phyloP scores from a whole-genome alignment of 2,888 invertebrate genomes.

The Lasioglossum morio region DNA sequence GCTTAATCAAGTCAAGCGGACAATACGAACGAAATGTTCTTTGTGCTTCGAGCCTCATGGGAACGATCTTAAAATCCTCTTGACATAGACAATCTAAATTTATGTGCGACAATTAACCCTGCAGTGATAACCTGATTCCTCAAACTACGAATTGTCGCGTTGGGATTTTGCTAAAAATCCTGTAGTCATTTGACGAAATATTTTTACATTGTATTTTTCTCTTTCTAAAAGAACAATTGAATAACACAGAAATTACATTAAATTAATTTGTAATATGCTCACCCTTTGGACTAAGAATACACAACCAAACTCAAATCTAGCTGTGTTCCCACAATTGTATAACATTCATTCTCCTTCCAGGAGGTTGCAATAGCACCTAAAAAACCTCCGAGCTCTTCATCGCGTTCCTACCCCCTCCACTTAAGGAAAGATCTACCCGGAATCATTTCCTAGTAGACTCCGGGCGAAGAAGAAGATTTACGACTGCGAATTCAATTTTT shows the following conservation, averaged over 20 bases:
- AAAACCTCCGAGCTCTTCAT: not conserved
- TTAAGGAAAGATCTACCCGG: not conserved
- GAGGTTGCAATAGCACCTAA: not conserved
- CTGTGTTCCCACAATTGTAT: no score
- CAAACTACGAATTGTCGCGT: not conserved
- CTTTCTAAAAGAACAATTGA: not conserved
- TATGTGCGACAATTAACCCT: not conserved
- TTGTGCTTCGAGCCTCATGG: not conserved
- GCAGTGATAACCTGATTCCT: not conserved
- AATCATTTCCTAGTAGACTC: not conserved
- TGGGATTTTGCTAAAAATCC: not conserved
- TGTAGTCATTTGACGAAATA: not conserved
- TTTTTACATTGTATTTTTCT: not conserved
- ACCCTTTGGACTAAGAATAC: not conserved
- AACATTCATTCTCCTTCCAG: not conserved
- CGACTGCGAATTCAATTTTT: not conserved
- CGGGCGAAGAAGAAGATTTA: not conserved
- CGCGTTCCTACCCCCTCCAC: not conserved
- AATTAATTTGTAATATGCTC: not conserved
- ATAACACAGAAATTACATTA: not conserved
- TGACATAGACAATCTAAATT: not conserved
- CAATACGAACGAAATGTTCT: conserved; percentile 12
- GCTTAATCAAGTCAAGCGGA: conserved; percentile 3
- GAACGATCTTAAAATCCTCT: conserved; percentile 9
- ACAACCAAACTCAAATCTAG: not conserved